Conservation (phyloP, 2,888 invertebrate species). For the Trachelus iudaicus region DNA sequence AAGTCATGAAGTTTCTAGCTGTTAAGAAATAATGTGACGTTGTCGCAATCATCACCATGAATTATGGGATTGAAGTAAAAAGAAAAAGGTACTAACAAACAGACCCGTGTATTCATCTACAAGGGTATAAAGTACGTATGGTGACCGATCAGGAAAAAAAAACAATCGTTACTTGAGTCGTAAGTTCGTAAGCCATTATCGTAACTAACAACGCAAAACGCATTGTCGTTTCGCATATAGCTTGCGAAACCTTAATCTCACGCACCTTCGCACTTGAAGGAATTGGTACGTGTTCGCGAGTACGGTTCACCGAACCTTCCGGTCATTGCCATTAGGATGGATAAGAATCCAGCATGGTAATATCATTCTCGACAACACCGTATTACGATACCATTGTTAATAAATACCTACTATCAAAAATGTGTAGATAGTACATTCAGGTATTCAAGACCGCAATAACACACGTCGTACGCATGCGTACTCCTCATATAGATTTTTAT, state of each 20-base stretch:
- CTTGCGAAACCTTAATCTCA: constrained; percentile 8
- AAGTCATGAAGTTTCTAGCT: neutral
- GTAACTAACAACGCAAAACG: constrained; percentile 18
- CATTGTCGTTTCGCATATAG: neutral
- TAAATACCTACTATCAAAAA: neutral
- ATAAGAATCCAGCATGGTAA: neutral
- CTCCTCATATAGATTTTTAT: neutral
- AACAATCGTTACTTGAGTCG: constrained; percentile 11
- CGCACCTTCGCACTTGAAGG: constrained; percentile 8
- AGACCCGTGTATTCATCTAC: neutral
- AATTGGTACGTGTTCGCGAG: constrained; percentile 16
- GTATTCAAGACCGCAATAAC: neutral
- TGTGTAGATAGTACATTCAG: neutral
- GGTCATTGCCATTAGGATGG: neutral
- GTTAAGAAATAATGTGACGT: neutral
- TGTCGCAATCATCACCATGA: neutral
- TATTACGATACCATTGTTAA: neutral
- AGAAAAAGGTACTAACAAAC: neutral
- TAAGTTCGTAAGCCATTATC: constrained; percentile 10
- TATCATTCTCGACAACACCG: neutral
- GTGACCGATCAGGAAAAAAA: neutral
- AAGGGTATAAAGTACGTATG: neutral
- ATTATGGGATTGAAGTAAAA: neutral
- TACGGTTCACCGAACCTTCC: constrained; percentile 10
- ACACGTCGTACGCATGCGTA: neutral